These are phyloP conservation scores for Tamandua tetradactyla DNA, from an alignment of 2,797 vertebrate species.

Conservation along the genomic window DNA sequence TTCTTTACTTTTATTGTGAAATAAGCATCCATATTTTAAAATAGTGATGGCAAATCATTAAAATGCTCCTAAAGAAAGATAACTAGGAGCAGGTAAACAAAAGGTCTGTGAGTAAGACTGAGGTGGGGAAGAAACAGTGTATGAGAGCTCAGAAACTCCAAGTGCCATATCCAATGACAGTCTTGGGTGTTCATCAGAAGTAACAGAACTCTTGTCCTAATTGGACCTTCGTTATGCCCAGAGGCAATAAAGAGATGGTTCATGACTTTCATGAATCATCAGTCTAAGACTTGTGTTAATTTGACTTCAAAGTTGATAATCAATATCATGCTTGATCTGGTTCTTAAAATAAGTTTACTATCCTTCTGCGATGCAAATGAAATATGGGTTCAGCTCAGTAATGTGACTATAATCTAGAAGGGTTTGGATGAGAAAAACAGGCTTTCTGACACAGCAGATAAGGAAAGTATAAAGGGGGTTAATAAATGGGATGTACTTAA, in stretches of 20 bases:
- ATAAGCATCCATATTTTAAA: background rate
- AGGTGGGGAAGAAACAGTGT: background rate
- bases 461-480: background rate
- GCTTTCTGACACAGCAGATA: conserved; percentile 16
- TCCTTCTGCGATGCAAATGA: conserved; percentile 30
- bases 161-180: no score
- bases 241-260: background rate
- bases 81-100: conserved; percentile 13
- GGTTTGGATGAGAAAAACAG: conserved; percentile 39
- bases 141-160: background rate
- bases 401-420: background rate
- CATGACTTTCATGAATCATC: conserved; percentile 28
- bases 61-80: conserved; percentile 7
- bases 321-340: background rate
- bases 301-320: conserved; percentile 48
- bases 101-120: background rate
- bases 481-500: background rate
- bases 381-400: background rate
- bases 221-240: background rate
- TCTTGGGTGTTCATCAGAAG: background rate
- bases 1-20: conserved; percentile 25
- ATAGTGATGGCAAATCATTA: background rate
- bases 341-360: conserved; percentile 33
- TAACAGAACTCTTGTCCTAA: background rate
- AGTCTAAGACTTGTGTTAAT: conserved; percentile 50